phyloP scores from a whole-genome alignment of 1,140 invertebrate genomes.

The Aphis craccivora region DNA sequence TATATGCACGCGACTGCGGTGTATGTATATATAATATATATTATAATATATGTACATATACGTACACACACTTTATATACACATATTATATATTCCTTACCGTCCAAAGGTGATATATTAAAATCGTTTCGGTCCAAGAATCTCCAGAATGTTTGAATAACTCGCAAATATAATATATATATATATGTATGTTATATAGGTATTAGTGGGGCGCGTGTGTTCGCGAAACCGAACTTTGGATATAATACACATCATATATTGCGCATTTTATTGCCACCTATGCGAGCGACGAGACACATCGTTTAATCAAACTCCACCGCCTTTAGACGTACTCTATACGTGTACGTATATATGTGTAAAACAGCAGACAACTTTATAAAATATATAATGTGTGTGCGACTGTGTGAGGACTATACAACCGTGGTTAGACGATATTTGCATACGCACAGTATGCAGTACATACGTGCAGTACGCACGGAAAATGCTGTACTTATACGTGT shows the following conservation, averaged over 20 bases:
- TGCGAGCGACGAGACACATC: slow-evolving; percentile 29
- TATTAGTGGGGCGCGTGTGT: not conserved
- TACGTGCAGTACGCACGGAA: not conserved
- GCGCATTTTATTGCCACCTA: slow-evolving; percentile 56
- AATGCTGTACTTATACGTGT: slow-evolving; percentile 31
- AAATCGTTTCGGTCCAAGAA: slow-evolving; percentile 53
- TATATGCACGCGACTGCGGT: not conserved
- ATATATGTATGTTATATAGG: not conserved
- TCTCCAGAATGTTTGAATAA: slow-evolving; percentile 56
- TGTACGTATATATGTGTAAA: not conserved
- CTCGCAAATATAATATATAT: slow-evolving; percentile 25
- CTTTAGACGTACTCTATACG: not conserved
- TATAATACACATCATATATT: slow-evolving; percentile 51
- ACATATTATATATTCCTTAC: slow-evolving; percentile 44
- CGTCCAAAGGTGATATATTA: slow-evolving; percentile 55
- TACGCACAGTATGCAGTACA: too few relatives aligned
- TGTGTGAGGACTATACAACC: not conserved
- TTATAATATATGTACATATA: not conserved
- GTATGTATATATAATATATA: not conserved
- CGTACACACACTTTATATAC: not conserved
- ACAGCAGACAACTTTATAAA: not conserved
- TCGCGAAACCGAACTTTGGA: slow-evolving; percentile 50
- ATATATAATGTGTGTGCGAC: not conserved
- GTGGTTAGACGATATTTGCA: not conserved
- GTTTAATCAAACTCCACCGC: slow-evolving; percentile 44